These are phyloP conservation scores for Rhynchopsitta pachyrhyncha DNA, from an alignment of 2,113 vertebrate genomes.

Conservation along the genomic window DNA sequence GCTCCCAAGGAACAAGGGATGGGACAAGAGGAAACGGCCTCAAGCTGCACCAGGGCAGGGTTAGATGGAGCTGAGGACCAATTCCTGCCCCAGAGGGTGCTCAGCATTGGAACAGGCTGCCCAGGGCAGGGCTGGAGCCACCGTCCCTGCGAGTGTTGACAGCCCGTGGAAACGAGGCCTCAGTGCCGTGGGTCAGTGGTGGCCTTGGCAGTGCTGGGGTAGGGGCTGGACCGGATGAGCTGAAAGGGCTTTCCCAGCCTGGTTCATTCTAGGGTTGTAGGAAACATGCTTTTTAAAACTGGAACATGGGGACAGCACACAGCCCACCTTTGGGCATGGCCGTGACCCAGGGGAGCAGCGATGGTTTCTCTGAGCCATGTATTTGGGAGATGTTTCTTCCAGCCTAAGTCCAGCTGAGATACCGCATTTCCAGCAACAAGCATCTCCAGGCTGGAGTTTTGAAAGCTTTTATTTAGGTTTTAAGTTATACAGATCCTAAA, in stretches of 20 bases:
- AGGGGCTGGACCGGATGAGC: background rate
- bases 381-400: background rate
- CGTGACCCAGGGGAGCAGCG: background rate
- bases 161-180: too few species aligned
- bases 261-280: background rate
- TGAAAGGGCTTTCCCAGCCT: background rate
- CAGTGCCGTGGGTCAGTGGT: background rate
- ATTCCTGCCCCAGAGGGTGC: too few species aligned
- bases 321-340: background rate
- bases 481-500: conserved; percentile 43
- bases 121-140: too few species aligned
- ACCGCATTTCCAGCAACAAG: background rate
- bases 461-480: background rate
- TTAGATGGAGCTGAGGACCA: too few species aligned
- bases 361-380: background rate
- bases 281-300: background rate
- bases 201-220: background rate
- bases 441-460: background rate
- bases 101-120: too few species aligned
- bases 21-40: too few species aligned
- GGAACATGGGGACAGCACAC: background rate
- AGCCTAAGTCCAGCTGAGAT: background rate
- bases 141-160: accelerated
- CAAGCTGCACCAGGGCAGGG: too few species aligned
- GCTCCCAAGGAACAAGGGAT: too few species aligned